Evolutionary conservation across 2,113 vertebrate species (phyloP).

Genomic region (Dendrocopos noguchii): DNA sequence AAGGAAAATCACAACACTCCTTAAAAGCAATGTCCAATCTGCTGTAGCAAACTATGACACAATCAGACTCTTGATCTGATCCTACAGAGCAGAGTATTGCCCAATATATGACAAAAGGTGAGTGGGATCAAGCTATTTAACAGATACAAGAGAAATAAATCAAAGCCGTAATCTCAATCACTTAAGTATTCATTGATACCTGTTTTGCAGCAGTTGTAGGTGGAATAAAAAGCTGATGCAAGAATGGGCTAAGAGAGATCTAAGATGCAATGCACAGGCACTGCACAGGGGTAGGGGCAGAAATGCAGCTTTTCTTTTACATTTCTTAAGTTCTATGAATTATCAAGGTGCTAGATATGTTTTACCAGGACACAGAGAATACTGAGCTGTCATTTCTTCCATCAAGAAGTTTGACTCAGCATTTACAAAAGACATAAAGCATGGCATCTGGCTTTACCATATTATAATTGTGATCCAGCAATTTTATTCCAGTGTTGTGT

Average conservation of each 20-base stretch:
- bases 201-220: neutral
- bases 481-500: neutral
- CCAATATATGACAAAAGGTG: neutral
- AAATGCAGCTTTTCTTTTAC: neutral
- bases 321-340: neutral
- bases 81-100: neutral
- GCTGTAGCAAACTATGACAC: neutral
- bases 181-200: neutral
- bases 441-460: neutral
- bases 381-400: neutral
- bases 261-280: accelerated
- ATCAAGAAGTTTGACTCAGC: neutral
- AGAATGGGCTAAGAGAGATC: neutral
- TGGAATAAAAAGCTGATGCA: neutral
- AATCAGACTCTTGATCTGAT: neutral
- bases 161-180: neutral
- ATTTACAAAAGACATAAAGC: neutral
- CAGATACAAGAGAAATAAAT: neutral
- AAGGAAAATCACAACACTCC: neutral
- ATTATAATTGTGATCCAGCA: neutral
- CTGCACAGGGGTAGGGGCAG: neutral
- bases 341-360: neutral
- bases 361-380: neutral
- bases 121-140: neutral
- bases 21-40: neutral